Evolutionary conservation across 2,888 invertebrate genomes (phyloP).

Genomic region (Drosophila histrio): DNA sequence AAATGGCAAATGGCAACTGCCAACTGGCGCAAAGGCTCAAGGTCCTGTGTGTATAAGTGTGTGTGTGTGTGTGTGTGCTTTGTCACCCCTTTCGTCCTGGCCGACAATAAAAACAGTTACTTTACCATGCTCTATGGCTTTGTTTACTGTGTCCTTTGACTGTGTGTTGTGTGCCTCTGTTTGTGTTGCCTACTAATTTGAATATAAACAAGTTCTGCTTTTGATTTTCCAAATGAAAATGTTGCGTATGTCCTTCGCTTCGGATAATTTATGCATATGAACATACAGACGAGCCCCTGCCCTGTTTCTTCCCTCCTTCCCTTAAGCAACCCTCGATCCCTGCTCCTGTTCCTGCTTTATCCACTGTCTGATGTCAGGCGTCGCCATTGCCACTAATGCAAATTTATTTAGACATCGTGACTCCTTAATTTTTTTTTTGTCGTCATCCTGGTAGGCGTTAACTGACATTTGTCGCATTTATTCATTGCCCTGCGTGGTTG

Average conservation of each 20-base stretch:
- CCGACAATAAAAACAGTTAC: constrained; percentile 53
- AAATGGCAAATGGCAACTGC: constrained; percentile 58
- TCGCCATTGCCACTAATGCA: constrained; percentile 62
- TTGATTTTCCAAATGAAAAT: constrained; percentile 68
- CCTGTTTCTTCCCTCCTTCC: constrained; percentile 4
- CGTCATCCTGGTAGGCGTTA: constrained; percentile 66
- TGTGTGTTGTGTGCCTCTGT: constrained; percentile 38
- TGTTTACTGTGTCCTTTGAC: constrained; percentile 16
- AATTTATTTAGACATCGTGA: constrained; percentile 74
- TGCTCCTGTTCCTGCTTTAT: background rate
- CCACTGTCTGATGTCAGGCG: constrained; percentile 9
- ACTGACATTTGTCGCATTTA: constrained; percentile 78
- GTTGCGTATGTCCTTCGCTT: constrained; percentile 56
- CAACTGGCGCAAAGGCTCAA: constrained; percentile 45
- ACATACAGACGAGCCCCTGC: constrained; percentile 29
- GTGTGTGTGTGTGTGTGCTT: constrained; percentile 18
- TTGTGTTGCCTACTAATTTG: constrained; percentile 78
- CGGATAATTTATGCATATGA: constrained; percentile 73
- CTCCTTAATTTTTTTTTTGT: constrained; percentile 24
- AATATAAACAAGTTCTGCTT: constrained; percentile 77
- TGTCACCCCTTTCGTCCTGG: constrained; percentile 44
- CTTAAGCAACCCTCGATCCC: constrained; percentile 17
- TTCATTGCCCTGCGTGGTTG: constrained; percentile 51
- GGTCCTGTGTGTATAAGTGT: constrained; percentile 46
- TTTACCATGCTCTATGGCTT: background rate